phyloP scores from a whole-genome alignment of 2,888 invertebrate genomes.

The Neoitamus cyanurus region DNA sequence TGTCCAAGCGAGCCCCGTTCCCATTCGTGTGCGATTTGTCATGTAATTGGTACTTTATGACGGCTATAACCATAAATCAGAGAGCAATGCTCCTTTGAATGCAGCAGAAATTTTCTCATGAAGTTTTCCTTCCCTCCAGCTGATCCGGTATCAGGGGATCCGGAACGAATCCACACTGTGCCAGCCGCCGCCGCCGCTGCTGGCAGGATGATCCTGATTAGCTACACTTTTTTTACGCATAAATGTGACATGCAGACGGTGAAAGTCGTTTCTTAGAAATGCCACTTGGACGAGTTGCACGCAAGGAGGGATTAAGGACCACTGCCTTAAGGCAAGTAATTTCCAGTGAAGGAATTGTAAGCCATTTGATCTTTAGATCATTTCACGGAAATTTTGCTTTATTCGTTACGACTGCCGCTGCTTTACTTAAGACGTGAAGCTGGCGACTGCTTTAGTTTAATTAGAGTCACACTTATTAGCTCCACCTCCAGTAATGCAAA shows the following conservation, averaged over 20 bases:
- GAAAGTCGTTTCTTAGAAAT: background rate
- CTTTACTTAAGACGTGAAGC: background rate
- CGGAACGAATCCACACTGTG: background rate
- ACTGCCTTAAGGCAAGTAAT: background rate
- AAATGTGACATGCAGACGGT: background rate
- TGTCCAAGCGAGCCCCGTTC: background rate
- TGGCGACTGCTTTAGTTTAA: background rate
- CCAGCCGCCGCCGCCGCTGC: background rate
- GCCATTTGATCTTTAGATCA: background rate
- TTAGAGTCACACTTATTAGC: background rate
- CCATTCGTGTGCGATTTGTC: background rate
- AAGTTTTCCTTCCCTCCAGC: background rate
- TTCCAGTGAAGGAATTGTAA: background rate
- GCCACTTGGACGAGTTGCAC: background rate
- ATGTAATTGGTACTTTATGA: background rate
- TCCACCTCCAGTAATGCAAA: background rate
- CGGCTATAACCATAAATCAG: background rate
- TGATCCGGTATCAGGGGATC: background rate
- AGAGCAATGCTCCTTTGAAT: background rate
- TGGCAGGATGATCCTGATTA: conserved; percentile 1
- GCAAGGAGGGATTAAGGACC: background rate
- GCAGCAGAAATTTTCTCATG: background rate
- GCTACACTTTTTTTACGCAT: background rate
- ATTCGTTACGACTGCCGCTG: background rate
- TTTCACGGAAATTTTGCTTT: background rate